A percentile compares a stretch with the other conserved stretches of the same genome.
phyloP scores from a whole-genome alignment of 2,113 vertebrate species.

The Oenanthe oenanthe region DNA sequence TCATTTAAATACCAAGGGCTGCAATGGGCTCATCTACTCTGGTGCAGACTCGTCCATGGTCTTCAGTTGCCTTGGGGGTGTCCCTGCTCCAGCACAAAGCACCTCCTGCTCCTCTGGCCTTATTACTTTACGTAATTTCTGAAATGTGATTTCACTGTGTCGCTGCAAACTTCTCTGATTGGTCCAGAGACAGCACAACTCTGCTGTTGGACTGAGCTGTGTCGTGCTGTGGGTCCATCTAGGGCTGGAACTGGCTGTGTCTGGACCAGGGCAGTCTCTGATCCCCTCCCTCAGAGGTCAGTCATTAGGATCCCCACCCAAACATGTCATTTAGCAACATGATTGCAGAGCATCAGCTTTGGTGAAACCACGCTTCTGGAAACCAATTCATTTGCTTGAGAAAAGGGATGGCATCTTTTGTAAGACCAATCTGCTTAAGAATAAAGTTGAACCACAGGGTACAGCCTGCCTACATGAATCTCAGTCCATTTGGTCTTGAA shows the following conservation, averaged over 20 bases:
- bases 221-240: rapidly evolving
- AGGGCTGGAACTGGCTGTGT: background rate
- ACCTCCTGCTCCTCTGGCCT: background rate
- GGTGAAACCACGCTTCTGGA: background rate
- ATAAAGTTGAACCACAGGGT: background rate
- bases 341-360: background rate
- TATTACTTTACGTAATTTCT: background rate
- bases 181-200: background rate
- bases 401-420: background rate
- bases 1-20: background rate
- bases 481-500: background rate
- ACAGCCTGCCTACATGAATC: background rate
- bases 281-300: no score
- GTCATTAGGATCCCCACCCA: background rate
- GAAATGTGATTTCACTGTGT: background rate
- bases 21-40: rapidly evolving
- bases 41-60: background rate
- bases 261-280: background rate
- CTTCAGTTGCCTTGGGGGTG: background rate
- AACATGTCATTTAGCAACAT: background rate
- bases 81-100: background rate
- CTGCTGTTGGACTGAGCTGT: background rate
- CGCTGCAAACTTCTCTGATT: background rate
- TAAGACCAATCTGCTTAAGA: background rate
- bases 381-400: background rate